Base-by-base conservation (phyloP, 2,797 vertebrate genomes). In the Antrozous pallidus region DNA sequence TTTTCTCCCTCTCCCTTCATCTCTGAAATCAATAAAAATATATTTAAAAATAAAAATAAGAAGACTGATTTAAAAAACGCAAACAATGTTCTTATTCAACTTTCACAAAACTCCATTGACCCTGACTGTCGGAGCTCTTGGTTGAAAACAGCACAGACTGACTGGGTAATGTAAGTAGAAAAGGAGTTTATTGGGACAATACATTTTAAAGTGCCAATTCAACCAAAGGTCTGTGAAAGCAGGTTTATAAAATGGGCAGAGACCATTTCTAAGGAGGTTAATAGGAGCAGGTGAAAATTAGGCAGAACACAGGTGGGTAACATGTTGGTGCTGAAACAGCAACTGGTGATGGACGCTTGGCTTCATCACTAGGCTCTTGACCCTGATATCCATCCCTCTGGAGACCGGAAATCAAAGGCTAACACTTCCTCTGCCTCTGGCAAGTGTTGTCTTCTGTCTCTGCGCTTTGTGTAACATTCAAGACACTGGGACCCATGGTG, bases 261-360 rank as follows among this genome's bases (percentile, higher is more conserved):
- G 17, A 80, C 24, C 58, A 61, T 61, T 61, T 61, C 38, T 20
- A 47, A 77, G 49, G 40, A 70, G 56, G 42, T 26, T 42, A 31
- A 5, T 9, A 51, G 22, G 71, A 71, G 7, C 36, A 40, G 6
- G 40, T 38, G 28, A 73, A 54, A 51, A 26, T 24, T 24, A 38
- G 8, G 28, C 11, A 8, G n/a, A 36, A 54, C 4, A 16, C 24
- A 6, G 0, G 0, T 18, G 17, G 18, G 14, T 10, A 20, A 20
- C 51, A 63, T 10, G n/a, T n/a, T n/a, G 31, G 31, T 24, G 22
- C 12, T 42, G 49, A 61, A 61, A 63, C 7, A 56, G 17, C 3
- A 1, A 1, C 70, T 51, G 36, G 18, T 4, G 54, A 63, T 0
- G 11, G 77, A 38, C 0, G 0, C 12, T 9, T 58, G 18, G 58